phyloP scores from a whole-genome alignment of 2,888 invertebrate genomes.

The Melieria picta region DNA sequence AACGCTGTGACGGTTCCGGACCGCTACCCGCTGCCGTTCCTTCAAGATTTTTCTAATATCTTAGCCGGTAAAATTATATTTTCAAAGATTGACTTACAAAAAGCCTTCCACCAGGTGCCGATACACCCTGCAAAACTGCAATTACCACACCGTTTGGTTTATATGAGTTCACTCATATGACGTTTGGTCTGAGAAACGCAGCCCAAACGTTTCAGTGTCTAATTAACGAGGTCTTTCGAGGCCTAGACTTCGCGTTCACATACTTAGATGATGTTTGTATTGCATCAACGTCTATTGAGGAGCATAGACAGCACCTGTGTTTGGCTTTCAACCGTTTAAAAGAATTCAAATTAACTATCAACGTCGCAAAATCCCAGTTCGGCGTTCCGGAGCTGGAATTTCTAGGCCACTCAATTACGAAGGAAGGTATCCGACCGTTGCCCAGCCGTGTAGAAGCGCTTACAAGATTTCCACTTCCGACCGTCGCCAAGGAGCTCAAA shows the following conservation, averaged over 20 bases:
- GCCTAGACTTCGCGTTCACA: constrained; percentile 31
- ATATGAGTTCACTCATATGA: constrained; percentile 44
- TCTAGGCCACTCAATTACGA: background rate
- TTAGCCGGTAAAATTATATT: constrained; percentile 22
- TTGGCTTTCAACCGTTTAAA: background rate
- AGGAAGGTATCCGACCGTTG: constrained; percentile 4
- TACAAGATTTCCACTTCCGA: constrained; percentile 14
- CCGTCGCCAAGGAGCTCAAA: constrained; percentile 26
- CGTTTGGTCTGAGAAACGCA: constrained; percentile 33
- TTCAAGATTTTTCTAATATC: constrained; percentile 25
- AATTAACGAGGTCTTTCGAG: constrained; percentile 25
- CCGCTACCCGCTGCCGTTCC: constrained; percentile 25
- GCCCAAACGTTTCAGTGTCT: constrained; percentile 42
- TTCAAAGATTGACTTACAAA: constrained; percentile 31
- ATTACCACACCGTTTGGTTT: constrained; percentile 13
- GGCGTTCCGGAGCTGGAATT: background rate
- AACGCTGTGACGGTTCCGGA: constrained; percentile 30
- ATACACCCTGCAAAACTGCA: constrained; percentile 23
- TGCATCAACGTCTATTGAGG: constrained; percentile 10
- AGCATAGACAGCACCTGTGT: background rate
- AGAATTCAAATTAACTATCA: background rate
- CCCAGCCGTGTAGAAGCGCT: constrained; percentile 28
- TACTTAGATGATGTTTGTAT: constrained; percentile 28
- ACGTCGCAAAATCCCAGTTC: background rate
- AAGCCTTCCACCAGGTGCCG: constrained; percentile 30